Percentiles rank a stretch among this genome's conserved stretches.
Conservation (phyloP, 1,140 invertebrate species). For the Ooceraea biroi region DNA sequence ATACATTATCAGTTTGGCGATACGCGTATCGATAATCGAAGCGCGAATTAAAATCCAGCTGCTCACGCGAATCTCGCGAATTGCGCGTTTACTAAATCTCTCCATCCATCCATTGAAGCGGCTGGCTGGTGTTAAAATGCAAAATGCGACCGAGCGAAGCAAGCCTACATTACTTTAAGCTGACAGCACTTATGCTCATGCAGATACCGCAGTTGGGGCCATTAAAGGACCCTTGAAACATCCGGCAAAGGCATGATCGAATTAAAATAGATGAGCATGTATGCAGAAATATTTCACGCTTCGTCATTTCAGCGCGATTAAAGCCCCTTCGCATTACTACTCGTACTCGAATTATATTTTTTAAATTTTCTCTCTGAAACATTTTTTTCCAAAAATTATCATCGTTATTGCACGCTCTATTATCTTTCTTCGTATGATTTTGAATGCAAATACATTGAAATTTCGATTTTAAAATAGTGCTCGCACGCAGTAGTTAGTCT, state of each 20-base stretch:
- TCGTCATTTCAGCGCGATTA: background rate
- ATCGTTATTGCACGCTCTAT: background rate
- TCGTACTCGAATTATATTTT: background rate
- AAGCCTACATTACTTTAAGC: slow-evolving; percentile 47
- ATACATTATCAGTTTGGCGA: background rate
- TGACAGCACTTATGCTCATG: slow-evolving; percentile 55
- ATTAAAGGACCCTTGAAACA: slow-evolving; percentile 71
- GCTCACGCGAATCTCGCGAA: no score
- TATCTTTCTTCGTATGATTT: background rate
- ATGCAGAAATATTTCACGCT: slow-evolving; percentile 27
- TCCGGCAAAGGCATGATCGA: slow-evolving; percentile 70
- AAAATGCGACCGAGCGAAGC: slow-evolving; percentile 17
- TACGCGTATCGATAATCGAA: background rate
- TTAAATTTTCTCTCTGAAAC: background rate
- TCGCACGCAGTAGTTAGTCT: background rate
- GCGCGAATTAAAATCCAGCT: background rate
- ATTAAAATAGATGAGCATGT: slow-evolving; percentile 58
- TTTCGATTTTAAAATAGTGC: slow-evolving; percentile 11
- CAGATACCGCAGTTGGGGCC: slow-evolving; percentile 57
- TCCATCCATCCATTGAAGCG: slow-evolving; percentile 22
- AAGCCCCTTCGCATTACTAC: background rate
- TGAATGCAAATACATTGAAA: background rate
- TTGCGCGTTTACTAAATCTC: slow-evolving; percentile 6
- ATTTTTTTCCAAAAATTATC: background rate
- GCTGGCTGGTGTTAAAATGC: slow-evolving; percentile 25